Conservation (phyloP, 2,113 vertebrate species). For the Corythoichthys intestinalis region DNA sequence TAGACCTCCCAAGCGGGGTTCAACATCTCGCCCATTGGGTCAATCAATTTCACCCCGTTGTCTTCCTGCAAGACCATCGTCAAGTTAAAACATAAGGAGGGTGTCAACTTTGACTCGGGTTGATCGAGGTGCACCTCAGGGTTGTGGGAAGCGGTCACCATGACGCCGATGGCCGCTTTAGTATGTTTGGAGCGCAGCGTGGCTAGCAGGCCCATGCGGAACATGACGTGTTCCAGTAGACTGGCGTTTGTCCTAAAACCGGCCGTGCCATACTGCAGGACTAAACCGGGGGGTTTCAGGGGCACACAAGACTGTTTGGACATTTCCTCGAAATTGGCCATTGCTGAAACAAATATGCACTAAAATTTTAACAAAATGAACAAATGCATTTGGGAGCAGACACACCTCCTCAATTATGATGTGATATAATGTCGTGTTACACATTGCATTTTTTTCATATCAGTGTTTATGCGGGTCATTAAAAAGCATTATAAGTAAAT, state of each 20-base stretch:
- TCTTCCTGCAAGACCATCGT: slow-evolving; percentile 76
- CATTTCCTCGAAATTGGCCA: slow-evolving; percentile 69
- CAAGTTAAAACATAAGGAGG: not conserved
- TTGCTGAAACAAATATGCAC: slow-evolving; percentile 46
- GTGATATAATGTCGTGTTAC: not conserved
- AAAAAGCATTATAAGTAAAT: too few species aligned
- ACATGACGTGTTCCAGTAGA: slow-evolving; percentile 89
- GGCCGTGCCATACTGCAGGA: slow-evolving; percentile 88
- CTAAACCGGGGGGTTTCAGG: slow-evolving; percentile 76
- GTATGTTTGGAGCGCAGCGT: slow-evolving; percentile 81
- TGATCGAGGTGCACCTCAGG: slow-evolving; percentile 77
- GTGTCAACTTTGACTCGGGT: not conserved
- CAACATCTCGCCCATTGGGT: slow-evolving; percentile 95
- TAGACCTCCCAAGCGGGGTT: slow-evolving; percentile 84
- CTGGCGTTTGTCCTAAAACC: slow-evolving; percentile 82
- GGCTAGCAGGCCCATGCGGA: slow-evolving; percentile 92
- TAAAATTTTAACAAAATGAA: not conserved
- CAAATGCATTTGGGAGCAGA: not conserved
- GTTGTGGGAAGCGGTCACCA: slow-evolving; percentile 97
- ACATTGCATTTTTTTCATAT: too few species aligned
- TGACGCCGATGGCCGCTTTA: slow-evolving; percentile 81
- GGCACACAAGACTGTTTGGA: slow-evolving; percentile 68
- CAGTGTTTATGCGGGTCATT: too few species aligned
- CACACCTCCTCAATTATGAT: not conserved
- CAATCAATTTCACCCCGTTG: slow-evolving; percentile 91